phyloP scores from a whole-genome alignment of 53 echinoderm and acorn worm species.

The Arbacia lixula region DNA sequence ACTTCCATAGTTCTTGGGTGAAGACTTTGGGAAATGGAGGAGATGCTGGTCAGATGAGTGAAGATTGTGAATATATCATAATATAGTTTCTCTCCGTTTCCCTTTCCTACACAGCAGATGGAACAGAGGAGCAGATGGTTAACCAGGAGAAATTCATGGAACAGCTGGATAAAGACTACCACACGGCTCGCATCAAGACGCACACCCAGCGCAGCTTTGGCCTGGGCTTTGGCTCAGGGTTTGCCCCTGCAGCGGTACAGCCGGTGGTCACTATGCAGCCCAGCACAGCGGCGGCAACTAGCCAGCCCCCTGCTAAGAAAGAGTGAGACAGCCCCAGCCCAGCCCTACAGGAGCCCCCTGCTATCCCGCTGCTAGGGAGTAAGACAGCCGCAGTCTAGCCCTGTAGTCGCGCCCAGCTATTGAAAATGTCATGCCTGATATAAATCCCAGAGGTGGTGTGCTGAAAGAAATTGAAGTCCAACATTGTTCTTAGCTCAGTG shows the following conservation, averaged over 20 bases:
- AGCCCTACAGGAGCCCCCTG: not conserved
- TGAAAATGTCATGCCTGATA: too few relatives aligned
- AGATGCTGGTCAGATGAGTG: too few relatives aligned
- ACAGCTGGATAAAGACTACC: constrained; percentile 90
- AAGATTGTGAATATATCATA: too few relatives aligned
- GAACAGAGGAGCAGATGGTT: constrained; percentile 19
- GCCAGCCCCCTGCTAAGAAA: constrained; percentile 32
- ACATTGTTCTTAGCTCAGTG: too few relatives aligned
- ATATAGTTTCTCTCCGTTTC: not conserved
- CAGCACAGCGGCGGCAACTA: not conserved
- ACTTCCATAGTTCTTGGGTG: too few relatives aligned
- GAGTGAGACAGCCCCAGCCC: constrained; percentile 10
- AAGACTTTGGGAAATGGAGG: too few relatives aligned
- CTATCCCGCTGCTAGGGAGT: too few relatives aligned
- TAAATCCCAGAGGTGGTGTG: too few relatives aligned
- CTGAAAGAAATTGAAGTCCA: too few relatives aligned
- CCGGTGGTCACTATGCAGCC: constrained; percentile 5
- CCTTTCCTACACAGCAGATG: not conserved
- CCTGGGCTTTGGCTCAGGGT: constrained; percentile 75
- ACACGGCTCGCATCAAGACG: constrained; percentile 93
- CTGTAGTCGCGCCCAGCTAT: too few relatives aligned
- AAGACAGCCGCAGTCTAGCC: too few relatives aligned
- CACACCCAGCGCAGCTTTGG: constrained; percentile 99
- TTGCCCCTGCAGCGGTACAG: not conserved
- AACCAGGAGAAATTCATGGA: constrained; percentile 66